Evolutionary conservation across 2,113 vertebrate genomes (phyloP).

Genomic region (Orycteropus afer): DNA sequence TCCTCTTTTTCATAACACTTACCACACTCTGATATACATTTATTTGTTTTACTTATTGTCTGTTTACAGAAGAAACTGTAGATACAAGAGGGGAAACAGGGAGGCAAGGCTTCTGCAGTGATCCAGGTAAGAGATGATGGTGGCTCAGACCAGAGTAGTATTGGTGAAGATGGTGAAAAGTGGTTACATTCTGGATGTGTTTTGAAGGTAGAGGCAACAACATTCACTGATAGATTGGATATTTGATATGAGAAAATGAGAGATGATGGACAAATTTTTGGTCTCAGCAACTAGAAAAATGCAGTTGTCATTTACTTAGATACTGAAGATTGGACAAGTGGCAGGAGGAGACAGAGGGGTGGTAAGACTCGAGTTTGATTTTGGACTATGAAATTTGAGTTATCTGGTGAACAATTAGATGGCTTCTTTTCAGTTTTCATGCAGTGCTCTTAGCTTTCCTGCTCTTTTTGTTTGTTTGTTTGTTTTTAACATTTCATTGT

Average conservation of each 20-base stretch:
- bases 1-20: not conserved
- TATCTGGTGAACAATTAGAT: constrained; percentile 12
- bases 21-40: not conserved
- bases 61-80: not conserved
- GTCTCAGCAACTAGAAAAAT: constrained; percentile 38
- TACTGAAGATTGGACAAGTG: not conserved
- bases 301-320: constrained; percentile 10
- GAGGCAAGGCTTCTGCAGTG: not conserved
- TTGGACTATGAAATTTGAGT: not conserved
- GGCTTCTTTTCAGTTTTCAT: constrained; percentile 23
- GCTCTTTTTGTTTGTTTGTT: too few species aligned
- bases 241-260: not conserved
- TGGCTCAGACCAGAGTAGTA: too few species aligned
- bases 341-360: fast-evolving
- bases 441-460: constrained; percentile 3
- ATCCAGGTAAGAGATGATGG: not conserved
- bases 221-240: constrained; percentile 30
- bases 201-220: not conserved
- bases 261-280: not conserved
- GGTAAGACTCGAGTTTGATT: not conserved
- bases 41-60: constrained; percentile 9
- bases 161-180: not conserved
- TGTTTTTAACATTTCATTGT: too few species aligned
- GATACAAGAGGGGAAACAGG: not conserved
- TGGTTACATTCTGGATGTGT: not conserved